Evolutionary conservation across 1,140 invertebrate species (phyloP).

Genomic region (Drosophila virilis): DNA sequence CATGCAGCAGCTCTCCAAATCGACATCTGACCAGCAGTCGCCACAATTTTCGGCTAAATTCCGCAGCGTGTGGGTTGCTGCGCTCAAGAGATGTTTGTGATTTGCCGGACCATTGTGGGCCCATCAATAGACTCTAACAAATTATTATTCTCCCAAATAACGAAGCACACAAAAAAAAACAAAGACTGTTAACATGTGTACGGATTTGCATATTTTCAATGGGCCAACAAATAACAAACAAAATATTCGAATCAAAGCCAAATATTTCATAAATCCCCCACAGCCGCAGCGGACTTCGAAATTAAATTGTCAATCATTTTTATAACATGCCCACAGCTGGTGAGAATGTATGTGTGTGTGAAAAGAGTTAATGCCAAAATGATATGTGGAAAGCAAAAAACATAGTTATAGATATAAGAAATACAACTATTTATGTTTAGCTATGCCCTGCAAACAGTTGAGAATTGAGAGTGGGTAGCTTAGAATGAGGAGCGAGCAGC

Average conservation of each 20-base stretch:
- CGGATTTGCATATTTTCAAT: slow-evolving; percentile 75
- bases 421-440: slow-evolving; percentile 46
- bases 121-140: slow-evolving; percentile 48
- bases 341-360: slow-evolving; percentile 44
- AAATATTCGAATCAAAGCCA: slow-evolving; percentile 38
- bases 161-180: neutral
- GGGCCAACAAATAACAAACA: slow-evolving; percentile 58
- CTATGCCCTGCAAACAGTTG: slow-evolving; percentile 5
- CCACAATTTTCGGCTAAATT: slow-evolving; percentile 38
- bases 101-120: slow-evolving; percentile 34
- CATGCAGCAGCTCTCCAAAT: slow-evolving; percentile 36
- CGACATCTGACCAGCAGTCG: slow-evolving; percentile 38
- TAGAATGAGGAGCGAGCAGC: too few relatives aligned
- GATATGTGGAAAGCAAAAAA: slow-evolving; percentile 68
- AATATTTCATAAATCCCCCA: slow-evolving; percentile 73
- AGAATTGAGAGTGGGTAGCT: neutral
- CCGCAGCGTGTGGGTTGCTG: slow-evolving; percentile 47
- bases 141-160: slow-evolving; percentile 34
- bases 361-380: slow-evolving; percentile 78
- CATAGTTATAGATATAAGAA: slow-evolving; percentile 32
- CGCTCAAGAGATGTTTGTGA: slow-evolving; percentile 26
- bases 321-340: slow-evolving; percentile 61
- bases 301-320: slow-evolving; percentile 84
- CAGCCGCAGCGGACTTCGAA: slow-evolving; percentile 70
- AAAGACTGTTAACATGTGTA: slow-evolving; percentile 64